Conservation (phyloP, 2,888 invertebrate species). For the Plemyria rubiginata region DNA sequence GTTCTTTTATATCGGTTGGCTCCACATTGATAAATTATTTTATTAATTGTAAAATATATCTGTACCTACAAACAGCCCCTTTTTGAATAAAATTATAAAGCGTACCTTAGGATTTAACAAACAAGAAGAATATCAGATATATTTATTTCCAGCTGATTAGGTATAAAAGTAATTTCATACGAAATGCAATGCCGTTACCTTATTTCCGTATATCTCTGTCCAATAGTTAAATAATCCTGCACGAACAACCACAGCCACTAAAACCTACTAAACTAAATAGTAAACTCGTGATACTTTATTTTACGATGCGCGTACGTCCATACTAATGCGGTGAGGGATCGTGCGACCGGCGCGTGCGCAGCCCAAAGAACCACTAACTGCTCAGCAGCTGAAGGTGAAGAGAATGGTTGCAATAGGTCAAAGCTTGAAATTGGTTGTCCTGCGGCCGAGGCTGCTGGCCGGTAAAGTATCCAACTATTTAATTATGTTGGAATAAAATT, state of each 20-base stretch:
- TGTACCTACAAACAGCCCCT: no score
- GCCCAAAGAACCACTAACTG: constrained; percentile 18
- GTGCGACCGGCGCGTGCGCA: constrained; percentile 29
- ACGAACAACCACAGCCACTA: constrained; percentile 3
- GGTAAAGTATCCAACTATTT: neutral
- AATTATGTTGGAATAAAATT: neutral
- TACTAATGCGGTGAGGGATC: constrained; percentile 5
- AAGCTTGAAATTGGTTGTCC: constrained; percentile 13
- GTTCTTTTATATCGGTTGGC: no score
- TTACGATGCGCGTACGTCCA: constrained; percentile 14
- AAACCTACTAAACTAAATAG: neutral
- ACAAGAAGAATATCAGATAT: no score
- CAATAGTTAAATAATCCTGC: constrained; percentile 9
- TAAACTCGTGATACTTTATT: neutral
- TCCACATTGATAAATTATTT: no score
- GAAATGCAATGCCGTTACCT: neutral
- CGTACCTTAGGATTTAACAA: no score
- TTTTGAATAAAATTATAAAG: no score
- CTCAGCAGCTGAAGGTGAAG: constrained; percentile 23
- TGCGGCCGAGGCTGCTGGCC: neutral
- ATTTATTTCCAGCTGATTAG: no score
- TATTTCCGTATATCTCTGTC: neutral
- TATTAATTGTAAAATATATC: no score
- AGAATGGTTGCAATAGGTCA: constrained; percentile 26
- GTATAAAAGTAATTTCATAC: no score